Percentiles rank a stretch among this genome's conserved stretches.
These are phyloP conservation scores for Odontophorus gujanensis DNA, from an alignment of 2,113 vertebrate genomes.

Conservation along the genomic window DNA sequence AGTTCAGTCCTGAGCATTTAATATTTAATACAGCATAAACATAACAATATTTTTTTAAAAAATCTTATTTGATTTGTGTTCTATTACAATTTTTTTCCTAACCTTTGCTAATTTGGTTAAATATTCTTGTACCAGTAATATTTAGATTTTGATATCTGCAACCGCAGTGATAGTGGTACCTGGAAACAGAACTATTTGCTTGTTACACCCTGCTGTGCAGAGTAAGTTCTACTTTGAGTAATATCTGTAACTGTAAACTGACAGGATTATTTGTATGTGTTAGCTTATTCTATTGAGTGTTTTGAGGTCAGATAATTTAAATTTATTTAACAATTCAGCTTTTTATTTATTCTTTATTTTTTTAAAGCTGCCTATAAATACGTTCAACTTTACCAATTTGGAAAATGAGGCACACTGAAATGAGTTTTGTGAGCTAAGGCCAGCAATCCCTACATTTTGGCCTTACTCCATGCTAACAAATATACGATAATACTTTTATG, in stretches of 20 bases:
- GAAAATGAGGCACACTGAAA: slow-evolving; percentile 52
- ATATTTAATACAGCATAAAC: slow-evolving; percentile 79
- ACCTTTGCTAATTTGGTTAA: slow-evolving; percentile 79
- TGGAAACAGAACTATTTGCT: slow-evolving; percentile 67
- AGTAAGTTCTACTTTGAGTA: slow-evolving; percentile 56
- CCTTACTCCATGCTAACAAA: slow-evolving; percentile 42
- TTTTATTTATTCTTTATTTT: background rate
- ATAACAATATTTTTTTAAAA: slow-evolving; percentile 66
- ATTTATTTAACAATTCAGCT: background rate
- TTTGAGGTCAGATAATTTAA: slow-evolving; percentile 62
- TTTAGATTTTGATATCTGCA: slow-evolving; percentile 70
- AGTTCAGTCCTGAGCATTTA: slow-evolving; percentile 86
- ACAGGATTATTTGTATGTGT: slow-evolving; percentile 26
- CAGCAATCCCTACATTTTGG: slow-evolving; percentile 28
- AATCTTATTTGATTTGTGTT: slow-evolving; percentile 73
- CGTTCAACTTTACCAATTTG: slow-evolving; percentile 41
- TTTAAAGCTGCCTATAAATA: slow-evolving; percentile 63
- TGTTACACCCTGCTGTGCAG: slow-evolving; percentile 63
- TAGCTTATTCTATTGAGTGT: slow-evolving; percentile 61
- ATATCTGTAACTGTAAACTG: slow-evolving; percentile 63
- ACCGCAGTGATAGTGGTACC: slow-evolving; percentile 72
- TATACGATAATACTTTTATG: slow-evolving; percentile 38
- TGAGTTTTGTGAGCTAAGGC: slow-evolving; percentile 60
- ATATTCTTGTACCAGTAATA: slow-evolving; percentile 73
- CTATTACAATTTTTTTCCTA: slow-evolving; percentile 59